These are phyloP conservation scores for Candoia aspera DNA, from an alignment of 2,113 vertebrate genomes.

Conservation along the genomic window DNA sequence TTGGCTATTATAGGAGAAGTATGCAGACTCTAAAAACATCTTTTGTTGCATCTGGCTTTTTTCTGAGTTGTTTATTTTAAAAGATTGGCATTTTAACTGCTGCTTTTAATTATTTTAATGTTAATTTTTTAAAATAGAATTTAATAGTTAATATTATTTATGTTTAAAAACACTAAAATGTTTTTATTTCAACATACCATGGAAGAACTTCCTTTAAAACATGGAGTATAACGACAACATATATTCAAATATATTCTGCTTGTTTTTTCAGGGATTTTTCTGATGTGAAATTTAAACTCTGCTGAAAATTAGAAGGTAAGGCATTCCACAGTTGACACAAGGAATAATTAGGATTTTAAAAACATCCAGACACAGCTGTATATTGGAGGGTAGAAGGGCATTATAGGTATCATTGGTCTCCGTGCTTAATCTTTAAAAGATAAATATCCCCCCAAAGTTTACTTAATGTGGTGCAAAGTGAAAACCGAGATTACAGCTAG, in stretches of 20 bases:
- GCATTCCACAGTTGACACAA: neutral
- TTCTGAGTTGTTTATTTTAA: neutral
- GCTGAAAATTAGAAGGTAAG: neutral
- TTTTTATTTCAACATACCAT: neutral
- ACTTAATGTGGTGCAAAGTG: neutral
- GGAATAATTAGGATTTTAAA: neutral
- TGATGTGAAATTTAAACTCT: neutral
- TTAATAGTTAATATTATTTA: neutral
- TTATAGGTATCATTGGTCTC: neutral
- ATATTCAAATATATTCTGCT: neutral
- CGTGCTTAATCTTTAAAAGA: neutral
- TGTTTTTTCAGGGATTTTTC: neutral
- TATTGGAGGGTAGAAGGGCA: neutral
- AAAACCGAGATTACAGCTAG: neutral
- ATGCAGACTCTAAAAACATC: neutral
- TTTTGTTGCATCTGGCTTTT: neutral
- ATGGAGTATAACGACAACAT: neutral
- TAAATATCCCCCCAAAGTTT: neutral
- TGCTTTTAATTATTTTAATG: neutral
- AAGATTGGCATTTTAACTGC: neutral
- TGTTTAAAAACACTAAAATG: neutral
- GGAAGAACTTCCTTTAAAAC: neutral
- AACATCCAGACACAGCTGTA: neutral
- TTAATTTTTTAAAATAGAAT: neutral
- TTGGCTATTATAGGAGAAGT: neutral